These are phyloP conservation scores for Acanthoscelides obtectus DNA, from an alignment of 2,888 invertebrate species.

Conservation along the genomic window DNA sequence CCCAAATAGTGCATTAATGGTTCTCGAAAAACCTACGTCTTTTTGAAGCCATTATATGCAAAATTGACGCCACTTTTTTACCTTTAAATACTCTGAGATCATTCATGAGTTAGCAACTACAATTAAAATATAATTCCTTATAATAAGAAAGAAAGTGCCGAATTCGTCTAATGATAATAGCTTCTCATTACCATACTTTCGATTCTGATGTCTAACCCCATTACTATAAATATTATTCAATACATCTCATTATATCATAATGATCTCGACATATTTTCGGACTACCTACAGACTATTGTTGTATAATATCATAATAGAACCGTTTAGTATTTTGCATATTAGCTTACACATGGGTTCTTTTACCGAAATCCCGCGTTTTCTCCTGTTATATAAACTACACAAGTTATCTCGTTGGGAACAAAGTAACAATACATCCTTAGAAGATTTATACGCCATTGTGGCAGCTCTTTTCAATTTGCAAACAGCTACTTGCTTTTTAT, in stretches of 20 bases:
- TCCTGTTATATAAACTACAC: slow-evolving; percentile 1
- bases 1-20: too few species aligned
- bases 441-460: background rate
- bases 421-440: background rate
- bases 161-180: background rate
- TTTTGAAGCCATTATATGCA: too few species aligned
- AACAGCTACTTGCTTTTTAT: slow-evolving; percentile 22
- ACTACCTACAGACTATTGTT: background rate
- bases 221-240: background rate
- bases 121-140: background rate
- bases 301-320: background rate
- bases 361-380: slow-evolving; percentile 7
- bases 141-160: background rate
- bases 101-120: too few species aligned
- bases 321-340: background rate
- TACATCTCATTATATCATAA: background rate
- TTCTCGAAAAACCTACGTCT: too few species aligned
- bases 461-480: background rate
- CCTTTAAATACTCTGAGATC: too few species aligned
- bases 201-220: background rate
- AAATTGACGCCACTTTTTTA: too few species aligned
- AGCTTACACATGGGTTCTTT: background rate
- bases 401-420: background rate
- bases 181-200: background rate
- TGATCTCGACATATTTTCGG: background rate